Evolutionary conservation across 2,113 vertebrate species (phyloP).

Genomic region (Tringa solitaria): DNA sequence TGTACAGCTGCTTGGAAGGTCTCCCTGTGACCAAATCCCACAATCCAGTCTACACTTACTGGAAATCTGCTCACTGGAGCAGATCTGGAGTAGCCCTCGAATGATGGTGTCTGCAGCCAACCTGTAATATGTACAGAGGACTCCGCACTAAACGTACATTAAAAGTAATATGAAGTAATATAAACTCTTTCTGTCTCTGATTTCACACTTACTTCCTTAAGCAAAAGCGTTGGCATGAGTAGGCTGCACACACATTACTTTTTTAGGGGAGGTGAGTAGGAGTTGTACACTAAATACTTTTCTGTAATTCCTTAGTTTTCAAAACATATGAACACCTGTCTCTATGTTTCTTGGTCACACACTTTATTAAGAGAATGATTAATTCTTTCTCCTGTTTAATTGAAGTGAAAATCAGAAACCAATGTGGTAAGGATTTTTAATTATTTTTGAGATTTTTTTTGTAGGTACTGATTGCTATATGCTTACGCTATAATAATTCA

Average conservation of each 20-base stretch:
- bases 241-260: background rate
- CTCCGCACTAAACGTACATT: background rate
- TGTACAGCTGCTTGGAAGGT: background rate
- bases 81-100: background rate
- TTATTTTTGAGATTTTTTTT: slow-evolving; percentile 27
- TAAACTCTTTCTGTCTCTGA: background rate
- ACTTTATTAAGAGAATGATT: background rate
- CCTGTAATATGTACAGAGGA: background rate
- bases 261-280: background rate
- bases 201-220: background rate
- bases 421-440: background rate
- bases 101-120: background rate
- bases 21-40: background rate
- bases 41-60: background rate
- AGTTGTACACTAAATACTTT: background rate
- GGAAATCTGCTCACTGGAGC: background rate
- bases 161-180: background rate
- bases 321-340: slow-evolving; percentile 2
- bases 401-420: slow-evolving; percentile 17
- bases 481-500: background rate
- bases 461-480: background rate
- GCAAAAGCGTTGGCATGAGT: background rate
- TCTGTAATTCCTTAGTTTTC: background rate
- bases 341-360: slow-evolving; percentile 1
- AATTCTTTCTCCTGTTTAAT: slow-evolving; percentile 34